A percentile compares a stretch with the other conserved stretches of the same genome.
Conservation (phyloP, 2,888 invertebrate species). For the Unio pictorum region DNA sequence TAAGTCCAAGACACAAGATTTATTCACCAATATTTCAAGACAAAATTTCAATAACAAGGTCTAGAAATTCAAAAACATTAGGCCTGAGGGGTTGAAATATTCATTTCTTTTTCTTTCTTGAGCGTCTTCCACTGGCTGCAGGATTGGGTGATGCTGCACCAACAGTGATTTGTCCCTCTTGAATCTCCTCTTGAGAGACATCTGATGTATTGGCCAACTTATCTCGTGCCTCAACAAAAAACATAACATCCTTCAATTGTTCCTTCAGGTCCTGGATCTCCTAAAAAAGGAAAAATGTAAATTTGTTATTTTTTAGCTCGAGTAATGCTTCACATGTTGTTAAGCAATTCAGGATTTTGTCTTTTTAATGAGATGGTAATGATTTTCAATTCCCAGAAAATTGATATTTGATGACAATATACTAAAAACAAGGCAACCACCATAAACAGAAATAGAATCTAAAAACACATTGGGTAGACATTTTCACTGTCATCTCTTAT, state of each 20-base stretch:
- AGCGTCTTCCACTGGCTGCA: conserved; percentile 25
- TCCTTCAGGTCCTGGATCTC: conserved; percentile 89
- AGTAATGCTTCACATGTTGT: too few species aligned
- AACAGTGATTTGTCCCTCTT: conserved; percentile 78
- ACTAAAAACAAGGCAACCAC: too few species aligned
- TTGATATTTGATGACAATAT: too few species aligned
- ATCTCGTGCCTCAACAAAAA: conserved; percentile 91
- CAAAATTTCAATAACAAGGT: neutral
- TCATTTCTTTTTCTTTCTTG: conserved; percentile 25
- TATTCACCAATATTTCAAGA: too few species aligned
- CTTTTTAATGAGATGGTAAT: too few species aligned
- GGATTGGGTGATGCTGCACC: conserved; percentile 51
- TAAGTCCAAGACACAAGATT: too few species aligned
- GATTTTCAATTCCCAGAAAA: too few species aligned
- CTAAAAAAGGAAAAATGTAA: conserved; percentile 41
- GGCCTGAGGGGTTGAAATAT: neutral
- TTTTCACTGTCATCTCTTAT: too few species aligned
- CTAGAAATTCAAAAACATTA: neutral
- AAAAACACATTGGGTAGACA: too few species aligned
- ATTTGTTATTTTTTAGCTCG: too few species aligned
- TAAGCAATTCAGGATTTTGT: too few species aligned
- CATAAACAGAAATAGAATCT: too few species aligned
- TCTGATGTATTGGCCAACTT: conserved; percentile 68
- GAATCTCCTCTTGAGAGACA: conserved; percentile 67
- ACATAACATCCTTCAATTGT: conserved; percentile 96